Evolutionary conservation across 1,140 invertebrate genomes (phyloP).

Genomic region (Radopholus similis): DNA sequence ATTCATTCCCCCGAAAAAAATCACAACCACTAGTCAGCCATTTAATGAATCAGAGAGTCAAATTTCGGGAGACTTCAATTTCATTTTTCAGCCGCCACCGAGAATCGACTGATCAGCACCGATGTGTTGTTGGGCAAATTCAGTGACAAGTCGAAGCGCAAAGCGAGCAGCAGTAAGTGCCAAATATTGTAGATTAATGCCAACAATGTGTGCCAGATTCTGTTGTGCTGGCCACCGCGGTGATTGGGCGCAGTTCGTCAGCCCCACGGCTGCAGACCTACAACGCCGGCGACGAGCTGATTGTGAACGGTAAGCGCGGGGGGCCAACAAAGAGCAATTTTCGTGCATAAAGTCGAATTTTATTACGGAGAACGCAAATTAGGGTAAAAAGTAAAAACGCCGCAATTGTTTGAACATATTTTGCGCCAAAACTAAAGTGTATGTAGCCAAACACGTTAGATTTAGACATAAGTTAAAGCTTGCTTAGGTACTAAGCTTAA

Average conservation of each 20-base stretch:
- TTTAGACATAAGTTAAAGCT: too few species aligned
- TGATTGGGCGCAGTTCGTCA: conserved; percentile 54
- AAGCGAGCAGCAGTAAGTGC: conserved; percentile 35
- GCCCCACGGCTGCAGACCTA: conserved; percentile 57
- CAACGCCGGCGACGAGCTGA: conserved; percentile 53
- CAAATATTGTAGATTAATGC: background rate
- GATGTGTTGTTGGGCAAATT: conserved; percentile 55
- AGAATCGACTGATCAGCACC: conserved; percentile 55
- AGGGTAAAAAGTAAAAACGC: too few species aligned
- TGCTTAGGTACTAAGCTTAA: background rate
- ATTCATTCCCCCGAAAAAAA: background rate
- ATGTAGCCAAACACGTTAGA: too few species aligned
- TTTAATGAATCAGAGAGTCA: too few species aligned
- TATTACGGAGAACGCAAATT: too few species aligned
- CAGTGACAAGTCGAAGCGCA: conserved; percentile 36
- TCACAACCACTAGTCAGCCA: too few species aligned
- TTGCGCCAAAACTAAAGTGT: too few species aligned
- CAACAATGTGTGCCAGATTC: conserved; percentile 35
- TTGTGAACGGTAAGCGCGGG: conserved; percentile 34
- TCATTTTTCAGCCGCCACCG: conserved; percentile 37
- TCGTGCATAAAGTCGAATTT: too few species aligned
- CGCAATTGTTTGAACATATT: too few species aligned
- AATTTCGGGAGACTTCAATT: too few species aligned
- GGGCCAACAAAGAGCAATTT: background rate
- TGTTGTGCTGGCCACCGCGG: conserved; percentile 55